These are phyloP conservation scores for Spilogale gracilis DNA, from an alignment of 2,113 vertebrate species.

Conservation along the genomic window DNA sequence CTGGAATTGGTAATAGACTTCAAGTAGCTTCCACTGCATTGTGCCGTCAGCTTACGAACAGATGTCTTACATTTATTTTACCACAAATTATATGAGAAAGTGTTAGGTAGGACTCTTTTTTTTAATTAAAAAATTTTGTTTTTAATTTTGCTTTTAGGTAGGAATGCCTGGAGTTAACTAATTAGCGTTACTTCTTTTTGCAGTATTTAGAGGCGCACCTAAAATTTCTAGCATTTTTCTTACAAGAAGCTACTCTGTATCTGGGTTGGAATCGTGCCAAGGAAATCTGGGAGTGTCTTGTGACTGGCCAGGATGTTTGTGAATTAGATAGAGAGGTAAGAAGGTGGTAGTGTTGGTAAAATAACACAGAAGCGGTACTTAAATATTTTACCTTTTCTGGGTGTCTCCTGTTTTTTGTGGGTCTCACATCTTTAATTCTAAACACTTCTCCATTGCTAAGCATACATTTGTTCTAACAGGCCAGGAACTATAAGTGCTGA, in stretches of 20 bases:
- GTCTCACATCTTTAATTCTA: background rate
- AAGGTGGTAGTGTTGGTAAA: background rate
- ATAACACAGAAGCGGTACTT: background rate
- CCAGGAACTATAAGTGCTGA: background rate
- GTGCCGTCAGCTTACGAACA: background rate
- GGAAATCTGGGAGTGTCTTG: slow-evolving; percentile 99
- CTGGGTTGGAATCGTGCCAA: slow-evolving; percentile 98
- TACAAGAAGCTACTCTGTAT: slow-evolving; percentile 99
- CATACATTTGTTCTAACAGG: background rate
- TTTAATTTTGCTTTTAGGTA: slow-evolving; percentile 57
- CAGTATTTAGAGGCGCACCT: slow-evolving; percentile 99
- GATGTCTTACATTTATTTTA: background rate
- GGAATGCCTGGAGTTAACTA: slow-evolving; percentile 71
- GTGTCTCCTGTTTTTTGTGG: background rate
- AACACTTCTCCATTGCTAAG: background rate
- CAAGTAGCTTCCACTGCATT: background rate
- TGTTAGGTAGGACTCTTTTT: background rate
- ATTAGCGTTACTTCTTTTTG: slow-evolving; percentile 77
- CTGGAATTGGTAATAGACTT: slow-evolving; percentile 35
- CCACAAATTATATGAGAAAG: background rate
- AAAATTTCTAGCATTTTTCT: slow-evolving; percentile 99
- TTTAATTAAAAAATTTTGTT: background rate
- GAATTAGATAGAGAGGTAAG: slow-evolving; percentile 98
- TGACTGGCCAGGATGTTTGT: slow-evolving; percentile 97
- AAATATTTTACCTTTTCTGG: background rate